Evolutionary conservation across 1,140 invertebrate species (phyloP).

Genomic region (Brevipalpus yothersi): DNA sequence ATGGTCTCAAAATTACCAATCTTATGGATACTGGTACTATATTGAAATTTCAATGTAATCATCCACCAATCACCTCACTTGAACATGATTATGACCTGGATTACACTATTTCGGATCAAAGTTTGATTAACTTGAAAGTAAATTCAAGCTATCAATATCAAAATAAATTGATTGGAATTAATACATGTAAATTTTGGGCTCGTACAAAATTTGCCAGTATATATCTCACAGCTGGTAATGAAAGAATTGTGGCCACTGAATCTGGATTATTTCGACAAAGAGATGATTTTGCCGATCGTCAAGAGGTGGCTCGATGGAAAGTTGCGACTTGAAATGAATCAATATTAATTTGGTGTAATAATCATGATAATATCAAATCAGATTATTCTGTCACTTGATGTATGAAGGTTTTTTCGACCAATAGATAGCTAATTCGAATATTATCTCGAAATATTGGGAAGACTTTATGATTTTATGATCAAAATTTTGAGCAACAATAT

Average conservation of each 20-base stretch:
- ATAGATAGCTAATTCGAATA: too few relatives aligned
- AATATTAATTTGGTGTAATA: too few relatives aligned
- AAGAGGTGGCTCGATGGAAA: background rate
- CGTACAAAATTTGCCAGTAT: background rate
- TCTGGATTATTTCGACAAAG: background rate
- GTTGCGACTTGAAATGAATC: too few relatives aligned
- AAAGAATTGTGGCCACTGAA: background rate
- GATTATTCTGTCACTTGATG: too few relatives aligned
- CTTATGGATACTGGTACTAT: background rate
- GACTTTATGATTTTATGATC: too few relatives aligned
- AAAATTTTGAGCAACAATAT: too few relatives aligned
- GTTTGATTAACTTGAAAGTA: background rate
- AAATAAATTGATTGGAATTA: background rate
- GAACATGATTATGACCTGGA: too few relatives aligned
- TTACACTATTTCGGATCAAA: too few relatives aligned
- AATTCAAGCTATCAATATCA: background rate
- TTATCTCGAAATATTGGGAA: too few relatives aligned
- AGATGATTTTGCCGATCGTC: background rate
- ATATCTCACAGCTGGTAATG: background rate
- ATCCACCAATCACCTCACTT: too few relatives aligned
- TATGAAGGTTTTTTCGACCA: too few relatives aligned
- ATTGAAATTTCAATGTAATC: background rate
- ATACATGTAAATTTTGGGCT: background rate
- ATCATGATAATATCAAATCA: too few relatives aligned
- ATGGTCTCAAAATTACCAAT: background rate